These are phyloP conservation scores for Melanotaenia boesemani DNA, from an alignment of 2,797 vertebrate genomes.

Conservation along the genomic window DNA sequence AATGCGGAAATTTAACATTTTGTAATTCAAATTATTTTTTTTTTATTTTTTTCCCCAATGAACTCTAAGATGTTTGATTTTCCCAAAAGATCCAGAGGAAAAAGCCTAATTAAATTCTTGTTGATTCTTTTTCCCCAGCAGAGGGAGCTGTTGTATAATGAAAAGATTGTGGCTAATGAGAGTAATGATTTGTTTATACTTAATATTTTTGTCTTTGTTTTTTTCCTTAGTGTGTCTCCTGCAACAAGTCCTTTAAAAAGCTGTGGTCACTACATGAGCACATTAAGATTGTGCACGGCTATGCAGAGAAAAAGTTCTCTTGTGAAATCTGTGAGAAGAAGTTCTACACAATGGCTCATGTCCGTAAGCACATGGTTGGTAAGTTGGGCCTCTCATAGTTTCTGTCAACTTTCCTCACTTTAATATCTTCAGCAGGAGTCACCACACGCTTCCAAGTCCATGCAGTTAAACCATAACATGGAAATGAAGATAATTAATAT, in stretches of 20 bases:
- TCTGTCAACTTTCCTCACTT: neutral
- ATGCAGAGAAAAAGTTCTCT: conserved; percentile 97
- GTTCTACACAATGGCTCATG: conserved; percentile 99
- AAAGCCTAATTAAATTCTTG: neutral
- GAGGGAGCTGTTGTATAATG: conserved; percentile 66
- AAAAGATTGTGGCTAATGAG: neutral
- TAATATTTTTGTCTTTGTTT: conserved; percentile 6
- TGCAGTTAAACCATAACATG: neutral
- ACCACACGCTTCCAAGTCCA: neutral
- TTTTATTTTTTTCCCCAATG: neutral
- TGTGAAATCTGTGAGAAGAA: conserved; percentile 99
- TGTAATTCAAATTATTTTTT: neutral
- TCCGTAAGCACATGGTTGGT: conserved; percentile 99
- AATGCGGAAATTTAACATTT: neutral
- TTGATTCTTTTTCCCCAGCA: conserved; percentile 54
- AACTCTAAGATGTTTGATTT: neutral
- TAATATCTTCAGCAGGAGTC: neutral
- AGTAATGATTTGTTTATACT: neutral
- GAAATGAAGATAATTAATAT: neutral
- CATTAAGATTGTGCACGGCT: conserved; percentile 98
- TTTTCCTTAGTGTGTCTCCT: conserved; percentile 91
- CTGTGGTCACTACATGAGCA: conserved; percentile 99
- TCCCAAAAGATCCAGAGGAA: neutral
- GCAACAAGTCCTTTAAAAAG: conserved; percentile 99
- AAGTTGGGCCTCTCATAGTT: conserved; percentile 71